A percentile compares a stretch with the other conserved stretches of the same genome.
These are phyloP conservation scores for Lycocorax pyrrhopterus DNA, from an alignment of 2,113 vertebrate species.

Conservation along the genomic window DNA sequence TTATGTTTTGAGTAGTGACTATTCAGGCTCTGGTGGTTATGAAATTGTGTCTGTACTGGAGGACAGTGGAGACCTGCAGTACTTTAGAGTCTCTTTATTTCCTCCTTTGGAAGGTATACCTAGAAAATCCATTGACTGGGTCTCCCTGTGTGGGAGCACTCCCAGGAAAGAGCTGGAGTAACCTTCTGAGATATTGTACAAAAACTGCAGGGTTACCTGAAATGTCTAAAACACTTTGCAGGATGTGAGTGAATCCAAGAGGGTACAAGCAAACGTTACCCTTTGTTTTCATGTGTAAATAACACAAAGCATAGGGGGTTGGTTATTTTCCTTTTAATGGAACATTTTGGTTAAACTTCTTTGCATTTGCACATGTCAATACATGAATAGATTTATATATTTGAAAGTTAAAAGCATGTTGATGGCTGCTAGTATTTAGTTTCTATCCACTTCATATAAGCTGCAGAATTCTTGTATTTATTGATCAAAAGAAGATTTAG, in stretches of 20 bases:
- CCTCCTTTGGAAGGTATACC: not conserved
- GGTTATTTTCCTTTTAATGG: not conserved
- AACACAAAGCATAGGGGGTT: not conserved
- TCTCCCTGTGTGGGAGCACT: not conserved
- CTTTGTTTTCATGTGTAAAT: not conserved
- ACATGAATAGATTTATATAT: not conserved
- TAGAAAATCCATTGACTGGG: not conserved
- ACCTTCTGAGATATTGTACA: not conserved
- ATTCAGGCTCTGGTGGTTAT: slow-evolving; percentile 25
- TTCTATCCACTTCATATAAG: not conserved
- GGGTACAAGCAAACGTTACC: not conserved
- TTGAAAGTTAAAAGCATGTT: not conserved
- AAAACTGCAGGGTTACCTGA: not conserved
- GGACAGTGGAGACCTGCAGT: not conserved
- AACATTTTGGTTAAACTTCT: not conserved
- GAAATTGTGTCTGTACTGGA: slow-evolving; percentile 30
- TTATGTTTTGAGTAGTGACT: slow-evolving; percentile 51
- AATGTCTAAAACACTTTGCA: not conserved
- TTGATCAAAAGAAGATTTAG: not conserved
- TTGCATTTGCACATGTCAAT: not conserved
- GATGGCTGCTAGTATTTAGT: not conserved
- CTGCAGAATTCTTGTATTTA: not conserved
- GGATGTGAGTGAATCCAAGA: not conserved
- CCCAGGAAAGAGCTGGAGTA: not conserved
- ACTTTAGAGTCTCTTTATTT: slow-evolving; percentile 37